Evolutionary conservation across 2,888 invertebrate genomes (phyloP).

Genomic region (Lycia hirtaria): DNA sequence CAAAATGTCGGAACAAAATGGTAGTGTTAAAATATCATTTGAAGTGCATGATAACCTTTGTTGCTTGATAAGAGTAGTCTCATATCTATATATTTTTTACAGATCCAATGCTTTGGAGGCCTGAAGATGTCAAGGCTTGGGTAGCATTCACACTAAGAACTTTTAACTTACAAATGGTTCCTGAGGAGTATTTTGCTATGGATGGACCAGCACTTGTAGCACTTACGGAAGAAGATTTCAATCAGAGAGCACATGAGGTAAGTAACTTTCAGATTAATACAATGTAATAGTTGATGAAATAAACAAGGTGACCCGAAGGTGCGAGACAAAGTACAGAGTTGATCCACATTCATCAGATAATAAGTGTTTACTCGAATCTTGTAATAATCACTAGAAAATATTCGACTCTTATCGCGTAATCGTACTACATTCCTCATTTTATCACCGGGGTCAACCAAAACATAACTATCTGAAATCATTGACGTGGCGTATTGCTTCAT

Average conservation of each 20-base stretch:
- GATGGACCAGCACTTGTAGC: conserved; percentile 91
- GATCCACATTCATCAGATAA: conserved; percentile 10
- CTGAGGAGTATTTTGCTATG: conserved; percentile 91
- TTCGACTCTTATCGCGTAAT: conserved; percentile 11
- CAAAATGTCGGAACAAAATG: not conserved
- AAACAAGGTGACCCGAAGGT: conserved; percentile 16
- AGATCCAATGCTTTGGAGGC: conserved; percentile 96
- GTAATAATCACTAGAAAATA: conserved; percentile 1
- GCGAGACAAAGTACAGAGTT: conserved; percentile 10
- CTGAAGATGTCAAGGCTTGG: conserved; percentile 95
- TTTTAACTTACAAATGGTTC: conserved; percentile 90
- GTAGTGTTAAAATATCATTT: not conserved
- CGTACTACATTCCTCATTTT: conserved; percentile 15
- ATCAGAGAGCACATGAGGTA: conserved; percentile 93
- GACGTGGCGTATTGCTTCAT: conserved; percentile 5
- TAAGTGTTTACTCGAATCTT: conserved; percentile 3
- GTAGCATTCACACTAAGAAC: conserved; percentile 94
- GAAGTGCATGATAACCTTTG: conserved; percentile 35
- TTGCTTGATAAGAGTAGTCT: conserved; percentile 2
- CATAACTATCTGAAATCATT: conserved; percentile 15
- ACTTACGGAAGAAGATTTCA: conserved; percentile 94
- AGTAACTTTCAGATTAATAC: conserved; percentile 40
- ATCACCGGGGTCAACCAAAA: conserved; percentile 21
- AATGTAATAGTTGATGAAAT: conserved; percentile 2
- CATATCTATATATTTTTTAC: conserved; percentile 48